A percentile compares a stretch with the other conserved stretches of the same genome.
Evolutionary conservation across 2,113 vertebrate genomes (phyloP).

Genomic region (Catharus fuscescens): DNA sequence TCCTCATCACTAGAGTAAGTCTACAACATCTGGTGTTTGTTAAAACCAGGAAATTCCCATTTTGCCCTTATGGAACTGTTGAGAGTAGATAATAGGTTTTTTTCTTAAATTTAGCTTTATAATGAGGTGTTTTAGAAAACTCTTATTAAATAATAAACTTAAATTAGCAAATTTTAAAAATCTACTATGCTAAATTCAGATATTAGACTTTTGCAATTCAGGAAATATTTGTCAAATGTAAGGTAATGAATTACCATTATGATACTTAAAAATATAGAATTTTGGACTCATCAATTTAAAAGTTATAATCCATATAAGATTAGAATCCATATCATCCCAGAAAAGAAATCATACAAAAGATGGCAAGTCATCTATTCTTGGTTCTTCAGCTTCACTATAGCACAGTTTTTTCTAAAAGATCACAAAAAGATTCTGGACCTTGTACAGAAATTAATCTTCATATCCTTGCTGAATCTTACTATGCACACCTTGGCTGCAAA

Average conservation of each 20-base stretch:
- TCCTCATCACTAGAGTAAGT: not conserved
- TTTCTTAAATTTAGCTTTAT: not conserved
- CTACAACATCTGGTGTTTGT: constrained; percentile 15
- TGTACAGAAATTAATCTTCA: not conserved
- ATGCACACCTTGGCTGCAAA: not conserved
- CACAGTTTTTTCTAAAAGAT: not conserved
- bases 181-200: not conserved
- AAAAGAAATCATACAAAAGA: accelerated
- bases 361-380: not conserved
- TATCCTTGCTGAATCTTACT: not conserved
- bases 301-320: not conserved
- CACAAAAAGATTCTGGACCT: not conserved
- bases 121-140: not conserved
- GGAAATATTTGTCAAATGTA: not conserved
- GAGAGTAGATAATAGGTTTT: not conserved
- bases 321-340: too few relatives aligned
- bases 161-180: not conserved
- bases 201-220: not conserved
- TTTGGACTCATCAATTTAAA: not conserved
- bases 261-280: not conserved
- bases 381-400: not conserved
- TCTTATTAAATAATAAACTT: not conserved
- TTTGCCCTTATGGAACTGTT: not conserved
- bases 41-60: constrained; percentile 27
- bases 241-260: not conserved